Conservation (phyloP, 2,797 vertebrate species). For the Rhinophrynus dorsalis region DNA sequence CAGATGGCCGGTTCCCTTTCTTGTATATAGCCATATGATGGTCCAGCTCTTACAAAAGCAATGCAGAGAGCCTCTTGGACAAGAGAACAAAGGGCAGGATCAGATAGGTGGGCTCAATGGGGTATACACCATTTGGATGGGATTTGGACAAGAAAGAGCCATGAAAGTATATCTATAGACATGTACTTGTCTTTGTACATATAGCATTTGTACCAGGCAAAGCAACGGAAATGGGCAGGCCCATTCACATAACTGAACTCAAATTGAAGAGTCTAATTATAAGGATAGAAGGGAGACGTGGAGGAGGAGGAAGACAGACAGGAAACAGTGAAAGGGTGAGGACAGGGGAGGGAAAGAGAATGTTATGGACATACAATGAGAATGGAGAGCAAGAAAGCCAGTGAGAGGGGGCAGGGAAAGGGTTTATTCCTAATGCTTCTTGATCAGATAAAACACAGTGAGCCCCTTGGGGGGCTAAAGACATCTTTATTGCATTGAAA, state of each 20-base stretch:
- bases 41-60: not conserved
- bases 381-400: not conserved
- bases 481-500: too few relatives aligned
- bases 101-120: not conserved
- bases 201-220: not conserved
- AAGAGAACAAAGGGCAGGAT: not conserved
- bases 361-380: not conserved
- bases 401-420: not conserved
- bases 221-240: not conserved
- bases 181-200: not conserved
- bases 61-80: not conserved
- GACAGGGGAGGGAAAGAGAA: not conserved
- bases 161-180: not conserved
- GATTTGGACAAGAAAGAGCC: too few relatives aligned
- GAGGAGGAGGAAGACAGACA: not conserved
- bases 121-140: not conserved
- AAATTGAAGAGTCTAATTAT: not conserved
- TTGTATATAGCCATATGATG: not conserved
- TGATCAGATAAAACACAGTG: too few relatives aligned
- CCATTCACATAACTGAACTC: constrained; percentile 14
- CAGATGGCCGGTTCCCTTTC: not conserved
- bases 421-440: too few relatives aligned
- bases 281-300: not conserved
- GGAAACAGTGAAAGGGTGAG: not conserved
- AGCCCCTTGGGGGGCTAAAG: too few relatives aligned